These are phyloP conservation scores for Hirundichthys speculiger DNA, from an alignment of 2,113 vertebrate genomes.

Conservation along the genomic window DNA sequence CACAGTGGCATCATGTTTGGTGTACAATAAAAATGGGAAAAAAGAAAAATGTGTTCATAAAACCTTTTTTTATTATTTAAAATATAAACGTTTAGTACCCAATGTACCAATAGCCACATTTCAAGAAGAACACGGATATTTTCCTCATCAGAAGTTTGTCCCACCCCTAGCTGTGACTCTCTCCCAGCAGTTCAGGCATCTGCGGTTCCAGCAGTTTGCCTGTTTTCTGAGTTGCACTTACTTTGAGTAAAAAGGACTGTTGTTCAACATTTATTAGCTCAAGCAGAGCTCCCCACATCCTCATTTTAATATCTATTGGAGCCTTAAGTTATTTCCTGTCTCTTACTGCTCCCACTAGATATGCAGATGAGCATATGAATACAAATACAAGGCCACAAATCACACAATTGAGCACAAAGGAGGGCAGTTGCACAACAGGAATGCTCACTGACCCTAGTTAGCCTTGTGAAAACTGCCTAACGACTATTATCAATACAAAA, in stretches of 20 bases:
- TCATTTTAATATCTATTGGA: background rate
- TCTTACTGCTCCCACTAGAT: background rate
- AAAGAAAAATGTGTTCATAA: too few relatives aligned
- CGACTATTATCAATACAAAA: slow-evolving; percentile 13
- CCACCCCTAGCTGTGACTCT: background rate
- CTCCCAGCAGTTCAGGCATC: background rate
- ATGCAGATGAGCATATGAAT: background rate
- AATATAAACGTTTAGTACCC: too few relatives aligned
- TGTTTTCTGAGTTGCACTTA: too few relatives aligned
- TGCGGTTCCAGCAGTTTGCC: background rate
- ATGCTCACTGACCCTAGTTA: slow-evolving; percentile 35
- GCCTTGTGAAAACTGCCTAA: background rate
- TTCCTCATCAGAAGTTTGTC: too few relatives aligned
- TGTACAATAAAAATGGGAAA: too few relatives aligned
- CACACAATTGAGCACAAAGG: background rate
- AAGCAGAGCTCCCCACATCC: background rate
- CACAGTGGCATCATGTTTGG: too few relatives aligned
- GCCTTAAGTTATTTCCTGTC: background rate
- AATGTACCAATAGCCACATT: too few relatives aligned
- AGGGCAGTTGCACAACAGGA: slow-evolving; percentile 2
- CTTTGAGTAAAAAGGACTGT: too few relatives aligned
- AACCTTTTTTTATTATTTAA: too few relatives aligned
- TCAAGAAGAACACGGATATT: too few relatives aligned
- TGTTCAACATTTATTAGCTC: background rate
- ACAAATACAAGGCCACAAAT: background rate